These are phyloP conservation scores for Rachycentron canadum DNA, from an alignment of 2,797 vertebrate genomes.

Conservation along the genomic window DNA sequence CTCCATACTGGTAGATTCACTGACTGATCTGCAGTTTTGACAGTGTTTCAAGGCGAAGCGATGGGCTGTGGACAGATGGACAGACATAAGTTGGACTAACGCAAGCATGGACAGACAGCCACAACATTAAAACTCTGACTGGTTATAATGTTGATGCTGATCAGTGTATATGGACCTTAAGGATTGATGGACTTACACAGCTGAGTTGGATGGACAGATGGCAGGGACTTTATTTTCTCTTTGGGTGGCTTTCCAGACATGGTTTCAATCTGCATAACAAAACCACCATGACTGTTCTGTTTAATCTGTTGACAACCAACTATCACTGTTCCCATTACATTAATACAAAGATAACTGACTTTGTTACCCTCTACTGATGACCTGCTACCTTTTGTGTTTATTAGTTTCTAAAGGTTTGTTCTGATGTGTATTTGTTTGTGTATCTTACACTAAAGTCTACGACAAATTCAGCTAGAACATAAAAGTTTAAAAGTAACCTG, in stretches of 20 bases:
- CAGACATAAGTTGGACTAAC: slow-evolving; percentile 18
- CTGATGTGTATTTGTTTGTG: background rate
- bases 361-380: background rate
- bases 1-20: slow-evolving; percentile 22
- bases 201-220: slow-evolving; percentile 7
- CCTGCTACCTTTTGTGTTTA: background rate
- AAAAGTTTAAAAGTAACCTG: slow-evolving; percentile 24
- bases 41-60: slow-evolving; percentile 29
- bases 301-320: background rate
- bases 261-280: background rate
- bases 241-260: slow-evolving; percentile 1
- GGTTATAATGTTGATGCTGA: background rate
- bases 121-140: too few species aligned
- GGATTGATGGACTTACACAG: too few species aligned
- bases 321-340: slow-evolving; percentile 10
- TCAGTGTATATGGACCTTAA: background rate
- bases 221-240: slow-evolving; percentile 5
- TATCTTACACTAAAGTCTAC: slow-evolving; percentile 2
- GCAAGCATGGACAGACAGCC: slow-evolving; percentile 7
- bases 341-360: background rate
- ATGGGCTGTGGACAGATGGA: slow-evolving; percentile 6
- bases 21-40: slow-evolving; percentile 39
- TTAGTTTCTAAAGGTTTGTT: background rate
- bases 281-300: background rate
- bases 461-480: background rate